Percentiles rank a stretch among this genome's conserved stretches.
Conservation (phyloP, 2,888 invertebrate species). For the Calephelis perditalis region DNA sequence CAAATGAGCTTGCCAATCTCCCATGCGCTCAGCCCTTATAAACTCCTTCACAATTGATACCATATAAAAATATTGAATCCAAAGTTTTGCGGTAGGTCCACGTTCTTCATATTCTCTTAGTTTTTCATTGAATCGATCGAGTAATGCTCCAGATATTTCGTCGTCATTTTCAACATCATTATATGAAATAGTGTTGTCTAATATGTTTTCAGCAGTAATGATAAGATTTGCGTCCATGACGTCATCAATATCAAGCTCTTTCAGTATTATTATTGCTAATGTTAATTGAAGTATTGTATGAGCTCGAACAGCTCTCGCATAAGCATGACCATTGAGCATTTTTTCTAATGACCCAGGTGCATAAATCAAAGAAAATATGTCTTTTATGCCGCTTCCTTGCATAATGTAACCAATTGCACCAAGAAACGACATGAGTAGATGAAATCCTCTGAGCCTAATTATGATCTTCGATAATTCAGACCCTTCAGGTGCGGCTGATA, state of each 20-base stretch:
- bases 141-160: slow-evolving; percentile 35
- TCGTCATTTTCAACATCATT: slow-evolving; percentile 37
- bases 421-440: slow-evolving; percentile 44
- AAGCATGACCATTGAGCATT: slow-evolving; percentile 18
- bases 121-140: too few species aligned
- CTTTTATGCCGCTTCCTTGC: slow-evolving; percentile 20
- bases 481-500: slow-evolving; percentile 22
- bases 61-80: slow-evolving; percentile 42
- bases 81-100: too few species aligned
- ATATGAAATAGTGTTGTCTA: slow-evolving; percentile 37
- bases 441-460: slow-evolving; percentile 28
- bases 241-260: slow-evolving; percentile 36
- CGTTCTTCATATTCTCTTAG: too few species aligned
- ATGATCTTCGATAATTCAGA: slow-evolving; percentile 16
- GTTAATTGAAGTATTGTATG: slow-evolving; percentile 20
- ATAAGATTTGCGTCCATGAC: slow-evolving; percentile 21
- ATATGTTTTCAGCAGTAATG: slow-evolving; percentile 20
- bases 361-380: too few species aligned
- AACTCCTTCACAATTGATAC: slow-evolving; percentile 41
- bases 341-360: too few species aligned
- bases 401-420: slow-evolving; percentile 46
- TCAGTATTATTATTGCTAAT: slow-evolving; percentile 26
- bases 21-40: too few species aligned
- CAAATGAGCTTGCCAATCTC: slow-evolving; percentile 37
- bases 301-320: slow-evolving; percentile 23